Percentiles rank a stretch among this genome's conserved stretches.
Evolutionary conservation across 2,797 vertebrate species (phyloP).

Genomic region (Tolypeutes matacus): DNA sequence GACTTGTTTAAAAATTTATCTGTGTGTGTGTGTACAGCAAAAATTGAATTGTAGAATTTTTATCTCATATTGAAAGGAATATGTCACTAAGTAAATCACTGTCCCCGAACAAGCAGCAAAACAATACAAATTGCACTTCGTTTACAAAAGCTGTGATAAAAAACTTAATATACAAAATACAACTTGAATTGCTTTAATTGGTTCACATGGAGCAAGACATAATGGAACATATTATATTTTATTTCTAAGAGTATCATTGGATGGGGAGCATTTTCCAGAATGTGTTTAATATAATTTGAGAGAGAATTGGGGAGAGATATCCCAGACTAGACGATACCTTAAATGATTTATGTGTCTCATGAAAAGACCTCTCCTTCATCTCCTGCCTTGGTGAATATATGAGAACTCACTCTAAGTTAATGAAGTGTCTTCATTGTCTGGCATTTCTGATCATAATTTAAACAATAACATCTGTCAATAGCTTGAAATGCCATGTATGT

Average conservation of each 20-base stretch:
- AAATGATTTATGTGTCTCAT: not conserved
- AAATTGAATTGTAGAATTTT: slow-evolving; percentile 9
- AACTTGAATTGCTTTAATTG: not conserved
- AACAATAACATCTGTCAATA: not conserved
- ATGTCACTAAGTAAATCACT: not conserved
- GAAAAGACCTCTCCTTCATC: not conserved
- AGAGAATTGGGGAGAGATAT: not conserved
- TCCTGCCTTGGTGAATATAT: not conserved
- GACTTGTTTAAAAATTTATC: not conserved
- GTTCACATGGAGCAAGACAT: not conserved
- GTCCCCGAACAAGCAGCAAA: not conserved
- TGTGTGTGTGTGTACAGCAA: not conserved
- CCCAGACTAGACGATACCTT: not conserved
- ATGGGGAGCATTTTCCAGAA: not conserved
- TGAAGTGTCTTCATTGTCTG: not conserved
- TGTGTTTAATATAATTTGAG: not conserved
- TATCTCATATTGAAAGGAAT: not conserved
- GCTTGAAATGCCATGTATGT: not conserved
- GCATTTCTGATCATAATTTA: slow-evolving; percentile 29
- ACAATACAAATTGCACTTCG: not conserved
- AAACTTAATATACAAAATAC: not conserved
- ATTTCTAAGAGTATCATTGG: not conserved
- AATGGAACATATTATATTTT: not conserved
- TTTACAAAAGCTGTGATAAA: not conserved
- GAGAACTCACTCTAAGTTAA: not conserved